These are phyloP conservation scores for Copsychus sechellarum DNA, from an alignment of 2,113 vertebrate species.

Conservation along the genomic window DNA sequence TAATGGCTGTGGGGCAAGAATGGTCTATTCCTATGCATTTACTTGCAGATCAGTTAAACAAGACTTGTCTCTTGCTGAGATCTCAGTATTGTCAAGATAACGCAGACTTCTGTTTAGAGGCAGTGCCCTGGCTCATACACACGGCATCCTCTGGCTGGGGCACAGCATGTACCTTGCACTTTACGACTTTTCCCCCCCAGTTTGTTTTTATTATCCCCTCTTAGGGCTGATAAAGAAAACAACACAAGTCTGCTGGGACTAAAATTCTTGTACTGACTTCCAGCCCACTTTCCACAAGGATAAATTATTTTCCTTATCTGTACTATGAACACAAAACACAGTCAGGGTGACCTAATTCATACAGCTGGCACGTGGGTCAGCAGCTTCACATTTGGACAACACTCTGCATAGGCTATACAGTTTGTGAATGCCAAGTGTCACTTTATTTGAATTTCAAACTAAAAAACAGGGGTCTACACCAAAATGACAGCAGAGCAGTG, in stretches of 20 bases:
- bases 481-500: not conserved
- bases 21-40: not conserved
- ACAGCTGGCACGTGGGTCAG: not conserved
- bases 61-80: not conserved
- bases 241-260: not conserved
- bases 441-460: not conserved
- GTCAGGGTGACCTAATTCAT: not conserved
- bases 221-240: not conserved
- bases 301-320: constrained; percentile 5
- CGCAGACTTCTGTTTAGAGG: not conserved
- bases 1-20: not conserved
- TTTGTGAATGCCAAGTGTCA: not conserved
- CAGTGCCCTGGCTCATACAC: not conserved
- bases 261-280: constrained; percentile 12
- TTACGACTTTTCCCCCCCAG: accelerated
- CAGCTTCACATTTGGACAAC: not conserved
- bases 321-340: constrained; percentile 27
- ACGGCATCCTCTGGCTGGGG: accelerated
- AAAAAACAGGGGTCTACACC: not conserved
- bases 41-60: not conserved
- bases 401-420: not conserved
- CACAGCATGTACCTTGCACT: not conserved
- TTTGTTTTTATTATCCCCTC: not conserved
- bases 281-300: not conserved
- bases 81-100: not conserved